phyloP scores from a whole-genome alignment of 2,113 vertebrate species.

The Serilophus lunatus region DNA sequence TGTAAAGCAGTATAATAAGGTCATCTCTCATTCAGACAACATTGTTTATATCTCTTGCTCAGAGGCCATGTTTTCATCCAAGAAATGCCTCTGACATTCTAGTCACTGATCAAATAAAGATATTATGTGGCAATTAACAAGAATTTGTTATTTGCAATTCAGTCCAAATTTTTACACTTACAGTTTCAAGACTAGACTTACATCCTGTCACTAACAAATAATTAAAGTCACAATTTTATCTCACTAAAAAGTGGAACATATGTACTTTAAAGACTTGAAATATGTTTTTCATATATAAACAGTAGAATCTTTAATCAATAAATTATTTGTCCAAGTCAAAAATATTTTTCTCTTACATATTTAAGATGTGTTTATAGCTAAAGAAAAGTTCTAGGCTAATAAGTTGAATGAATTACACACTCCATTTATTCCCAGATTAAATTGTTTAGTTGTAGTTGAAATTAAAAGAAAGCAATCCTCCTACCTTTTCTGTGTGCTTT shows the following conservation, averaged over 20 bases:
- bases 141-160: not conserved
- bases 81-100: not conserved
- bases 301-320: not conserved
- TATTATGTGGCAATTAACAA: not conserved
- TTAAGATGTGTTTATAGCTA: not conserved
- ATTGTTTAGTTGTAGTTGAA: not conserved
- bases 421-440: not conserved
- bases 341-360: not conserved
- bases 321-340: not conserved
- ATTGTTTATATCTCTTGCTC: not conserved
- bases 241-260: not conserved
- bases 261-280: not conserved
- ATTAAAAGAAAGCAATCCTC: not conserved
- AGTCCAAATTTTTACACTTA: not conserved
- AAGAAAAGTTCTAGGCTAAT: not conserved
- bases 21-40: not conserved
- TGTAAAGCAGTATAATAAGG: not conserved
- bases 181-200: not conserved
- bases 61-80: not conserved
- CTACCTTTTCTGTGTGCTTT: not conserved
- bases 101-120: not conserved
- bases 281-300: not conserved
- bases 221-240: not conserved
- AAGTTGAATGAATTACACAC: not conserved
- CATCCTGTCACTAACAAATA: not conserved